phyloP scores from a whole-genome alignment of 2,113 vertebrate genomes.

The Takifugu bimaculatus region DNA sequence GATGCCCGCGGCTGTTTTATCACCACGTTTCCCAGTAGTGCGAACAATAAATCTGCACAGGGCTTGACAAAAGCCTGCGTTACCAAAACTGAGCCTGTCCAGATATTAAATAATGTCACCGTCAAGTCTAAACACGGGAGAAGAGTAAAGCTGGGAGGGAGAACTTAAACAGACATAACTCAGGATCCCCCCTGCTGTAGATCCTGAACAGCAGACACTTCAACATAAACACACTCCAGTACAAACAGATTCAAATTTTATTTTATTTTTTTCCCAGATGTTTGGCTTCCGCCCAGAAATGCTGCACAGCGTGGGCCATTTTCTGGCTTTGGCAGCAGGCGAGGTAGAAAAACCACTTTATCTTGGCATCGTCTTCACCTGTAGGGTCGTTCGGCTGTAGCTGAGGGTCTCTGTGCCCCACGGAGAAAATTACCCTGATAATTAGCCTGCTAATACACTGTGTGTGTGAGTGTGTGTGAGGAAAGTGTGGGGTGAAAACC shows the following conservation, averaged over 20 bases:
- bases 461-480: conserved; percentile 28
- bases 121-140: conserved; percentile 50
- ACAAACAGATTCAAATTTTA: conserved; percentile 7
- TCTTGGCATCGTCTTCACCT: conserved; percentile 29
- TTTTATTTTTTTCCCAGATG: background rate
- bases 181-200: conserved; percentile 8
- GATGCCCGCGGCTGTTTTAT: conserved; percentile 13
- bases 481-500: too few species aligned
- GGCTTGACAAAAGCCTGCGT: conserved; percentile 25
- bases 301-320: too few species aligned
- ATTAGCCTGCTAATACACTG: conserved; percentile 47
- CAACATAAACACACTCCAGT: conserved; percentile 10
- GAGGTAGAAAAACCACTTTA: conserved; percentile 61
- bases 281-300: background rate
- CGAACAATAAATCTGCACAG: conserved; percentile 37
- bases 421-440: conserved; percentile 42
- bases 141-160: conserved; percentile 34
- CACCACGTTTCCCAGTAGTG: conserved; percentile 12
- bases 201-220: conserved; percentile 4
- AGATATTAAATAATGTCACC: conserved; percentile 52
- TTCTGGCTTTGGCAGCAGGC: background rate
- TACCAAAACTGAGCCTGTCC: conserved; percentile 34
- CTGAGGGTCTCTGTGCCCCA: conserved; percentile 23
- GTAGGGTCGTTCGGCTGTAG: conserved; percentile 20
- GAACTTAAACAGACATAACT: conserved; percentile 58